phyloP scores from a whole-genome alignment of 2,113 vertebrate genomes.

The Scomber colias region DNA sequence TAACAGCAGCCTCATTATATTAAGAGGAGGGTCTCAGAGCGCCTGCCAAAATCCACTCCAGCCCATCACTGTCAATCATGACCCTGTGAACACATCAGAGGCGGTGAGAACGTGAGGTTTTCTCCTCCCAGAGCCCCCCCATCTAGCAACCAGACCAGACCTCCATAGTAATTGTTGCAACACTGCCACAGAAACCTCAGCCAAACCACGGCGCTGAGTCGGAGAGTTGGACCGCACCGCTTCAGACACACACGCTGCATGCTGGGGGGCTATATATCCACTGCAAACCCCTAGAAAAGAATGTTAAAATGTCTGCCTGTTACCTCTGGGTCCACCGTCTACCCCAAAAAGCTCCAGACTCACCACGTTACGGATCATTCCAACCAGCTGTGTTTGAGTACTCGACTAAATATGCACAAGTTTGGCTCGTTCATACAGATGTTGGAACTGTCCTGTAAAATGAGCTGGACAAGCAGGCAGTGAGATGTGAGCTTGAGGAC shows the following conservation, averaged over 20 bases:
- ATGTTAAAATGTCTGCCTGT: conserved; percentile 14
- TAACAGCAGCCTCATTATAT: neutral
- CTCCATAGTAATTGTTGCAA: conserved; percentile 53
- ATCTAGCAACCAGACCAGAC: conserved; percentile 28
- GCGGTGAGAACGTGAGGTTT: conserved; percentile 44
- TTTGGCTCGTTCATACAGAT: neutral
- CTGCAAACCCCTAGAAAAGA: conserved; percentile 28
- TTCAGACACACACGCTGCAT: conserved; percentile 34
- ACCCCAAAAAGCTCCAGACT: neutral
- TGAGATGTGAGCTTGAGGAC: neutral
- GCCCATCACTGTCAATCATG: conserved; percentile 13
- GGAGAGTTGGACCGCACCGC: conserved; percentile 7
- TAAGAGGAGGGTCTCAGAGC: neutral
- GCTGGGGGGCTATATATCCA: conserved; percentile 18
- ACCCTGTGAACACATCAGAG: neutral
- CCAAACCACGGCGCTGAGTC: conserved; percentile 42
- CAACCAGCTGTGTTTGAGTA: conserved; percentile 14
- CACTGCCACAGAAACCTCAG: conserved; percentile 47
- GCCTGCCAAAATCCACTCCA: conserved; percentile 36
- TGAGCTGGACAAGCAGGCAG: neutral
- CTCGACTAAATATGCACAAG: neutral
- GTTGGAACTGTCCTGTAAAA: neutral
- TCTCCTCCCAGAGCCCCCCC: conserved; percentile 22
- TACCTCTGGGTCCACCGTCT: conserved; percentile 13
- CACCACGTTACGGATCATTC: neutral